phyloP scores from a whole-genome alignment of 2,797 vertebrate species.

The Acomys russatus region DNA sequence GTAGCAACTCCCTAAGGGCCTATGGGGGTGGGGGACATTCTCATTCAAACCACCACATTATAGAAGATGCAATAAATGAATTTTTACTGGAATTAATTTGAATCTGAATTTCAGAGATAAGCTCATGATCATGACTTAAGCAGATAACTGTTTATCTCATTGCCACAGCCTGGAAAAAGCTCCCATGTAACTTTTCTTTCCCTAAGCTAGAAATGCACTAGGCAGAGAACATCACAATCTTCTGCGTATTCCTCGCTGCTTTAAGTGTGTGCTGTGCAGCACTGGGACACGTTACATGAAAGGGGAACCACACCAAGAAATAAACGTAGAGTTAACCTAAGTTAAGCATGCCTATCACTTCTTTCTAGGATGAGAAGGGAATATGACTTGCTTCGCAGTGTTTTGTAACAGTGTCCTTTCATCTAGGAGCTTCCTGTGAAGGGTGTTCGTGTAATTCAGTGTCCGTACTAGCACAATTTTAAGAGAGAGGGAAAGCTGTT shows the following conservation, averaged over 20 bases:
- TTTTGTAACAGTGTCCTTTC: slow-evolving; percentile 15
- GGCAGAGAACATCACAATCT: slow-evolving; percentile 33
- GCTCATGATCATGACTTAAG: neutral
- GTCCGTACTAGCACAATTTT: neutral
- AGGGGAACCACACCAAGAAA: neutral
- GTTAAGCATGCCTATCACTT: slow-evolving; percentile 14
- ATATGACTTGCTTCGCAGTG: neutral
- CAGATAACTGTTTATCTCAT: neutral
- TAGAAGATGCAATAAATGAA: neutral
- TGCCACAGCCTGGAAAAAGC: slow-evolving; percentile 32
- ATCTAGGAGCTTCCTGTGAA: neutral
- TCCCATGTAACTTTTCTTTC: neutral
- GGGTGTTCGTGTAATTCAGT: neutral
- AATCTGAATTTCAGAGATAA: slow-evolving; percentile 57
- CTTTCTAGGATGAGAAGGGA: neutral
- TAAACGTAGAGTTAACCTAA: slow-evolving; percentile 55
- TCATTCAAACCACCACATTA: neutral
- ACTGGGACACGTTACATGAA: neutral
- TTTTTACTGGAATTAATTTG: slow-evolving; percentile 36
- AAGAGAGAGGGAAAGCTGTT: neutral
- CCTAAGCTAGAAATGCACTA: neutral
- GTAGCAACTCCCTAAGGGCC: too few species aligned
- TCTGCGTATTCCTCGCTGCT: neutral
- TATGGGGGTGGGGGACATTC: neutral
- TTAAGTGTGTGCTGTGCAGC: slow-evolving; percentile 6